Percentiles rank a stretch among this genome's conserved stretches.
Evolutionary conservation across 2,888 invertebrate species (phyloP).

Genomic region (Pterostichus madidus): DNA sequence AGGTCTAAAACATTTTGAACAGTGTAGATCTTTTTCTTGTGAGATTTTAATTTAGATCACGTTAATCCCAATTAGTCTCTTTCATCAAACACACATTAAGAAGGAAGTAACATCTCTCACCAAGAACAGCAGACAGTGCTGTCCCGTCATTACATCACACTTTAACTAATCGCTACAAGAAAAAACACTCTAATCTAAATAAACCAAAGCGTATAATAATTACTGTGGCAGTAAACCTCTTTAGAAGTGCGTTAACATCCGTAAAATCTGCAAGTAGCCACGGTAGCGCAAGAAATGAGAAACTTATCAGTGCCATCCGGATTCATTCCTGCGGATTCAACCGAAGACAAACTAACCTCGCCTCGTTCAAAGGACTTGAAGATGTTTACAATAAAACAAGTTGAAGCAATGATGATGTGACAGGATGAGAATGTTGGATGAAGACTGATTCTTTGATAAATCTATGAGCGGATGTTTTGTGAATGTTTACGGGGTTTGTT

Average conservation of each 20-base stretch:
- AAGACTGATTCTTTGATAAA: too few species aligned
- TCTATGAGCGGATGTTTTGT: too few species aligned
- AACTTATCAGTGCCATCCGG: neutral
- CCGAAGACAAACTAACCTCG: neutral
- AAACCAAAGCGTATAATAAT: conserved; percentile 53
- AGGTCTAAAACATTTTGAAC: neutral
- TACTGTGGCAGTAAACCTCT: conserved; percentile 53
- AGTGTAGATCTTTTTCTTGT: neutral
- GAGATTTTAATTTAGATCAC: conserved; percentile 20
- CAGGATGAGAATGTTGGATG: too few species aligned
- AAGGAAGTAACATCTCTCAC: conserved; percentile 39
- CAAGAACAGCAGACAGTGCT: neutral
- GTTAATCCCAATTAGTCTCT: conserved; percentile 41
- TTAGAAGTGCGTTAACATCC: conserved; percentile 53
- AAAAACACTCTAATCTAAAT: conserved; percentile 59
- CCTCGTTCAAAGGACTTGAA: too few species aligned
- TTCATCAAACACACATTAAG: conserved; percentile 42
- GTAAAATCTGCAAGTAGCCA: conserved; percentile 51
- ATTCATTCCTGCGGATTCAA: neutral
- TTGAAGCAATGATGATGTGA: too few species aligned
- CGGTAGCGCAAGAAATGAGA: conserved; percentile 22
- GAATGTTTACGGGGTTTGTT: too few species aligned
- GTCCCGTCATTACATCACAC: conserved; percentile 25
- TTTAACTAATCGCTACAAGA: conserved; percentile 56
- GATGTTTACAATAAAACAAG: too few species aligned